A percentile compares a stretch with the other conserved stretches of the same genome.
Evolutionary conservation across 2,888 invertebrate species (phyloP).

Genomic region (Trissoscelio sp.): DNA sequence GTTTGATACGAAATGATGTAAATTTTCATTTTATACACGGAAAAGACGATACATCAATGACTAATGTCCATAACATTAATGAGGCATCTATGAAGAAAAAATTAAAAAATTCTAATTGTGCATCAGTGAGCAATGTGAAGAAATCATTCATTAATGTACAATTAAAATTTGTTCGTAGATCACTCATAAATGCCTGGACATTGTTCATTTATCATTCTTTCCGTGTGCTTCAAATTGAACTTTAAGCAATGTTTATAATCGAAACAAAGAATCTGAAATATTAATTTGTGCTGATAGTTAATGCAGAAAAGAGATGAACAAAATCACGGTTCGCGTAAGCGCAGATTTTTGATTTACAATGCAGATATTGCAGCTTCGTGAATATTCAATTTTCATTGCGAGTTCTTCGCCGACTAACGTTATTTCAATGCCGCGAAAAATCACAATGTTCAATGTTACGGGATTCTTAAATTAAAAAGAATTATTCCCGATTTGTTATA

Average conservation of each 20-base stretch:
- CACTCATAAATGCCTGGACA: too few relatives aligned
- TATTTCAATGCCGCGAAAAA: conserved; percentile 27
- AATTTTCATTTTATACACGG: too few relatives aligned
- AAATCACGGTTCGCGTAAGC: conserved; percentile 20
- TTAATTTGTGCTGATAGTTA: conserved; percentile 31
- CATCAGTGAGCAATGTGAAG: too few relatives aligned
- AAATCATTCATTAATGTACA: too few relatives aligned
- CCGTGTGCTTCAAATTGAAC: not conserved
- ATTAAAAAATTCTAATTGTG: too few relatives aligned
- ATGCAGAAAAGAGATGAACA: conserved; percentile 35
- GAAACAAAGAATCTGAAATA: conserved; percentile 27
- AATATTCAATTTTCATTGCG: conserved; percentile 59
- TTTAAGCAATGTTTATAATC: conserved; percentile 23
- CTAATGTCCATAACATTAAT: too few relatives aligned
- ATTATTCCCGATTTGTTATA: too few relatives aligned
- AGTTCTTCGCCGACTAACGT: conserved; percentile 20
- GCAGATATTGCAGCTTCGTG: conserved; percentile 51
- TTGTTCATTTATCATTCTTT: too few relatives aligned
- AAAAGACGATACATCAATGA: too few relatives aligned
- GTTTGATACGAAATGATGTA: too few relatives aligned
- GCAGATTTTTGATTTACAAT: conserved; percentile 56
- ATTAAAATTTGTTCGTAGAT: too few relatives aligned
- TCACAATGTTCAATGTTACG: not conserved
- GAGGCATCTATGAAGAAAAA: too few relatives aligned
- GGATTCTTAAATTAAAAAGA: not conserved